Base-by-base conservation (phyloP, 2,113 vertebrate species). In the Calidris pugnax region DNA sequence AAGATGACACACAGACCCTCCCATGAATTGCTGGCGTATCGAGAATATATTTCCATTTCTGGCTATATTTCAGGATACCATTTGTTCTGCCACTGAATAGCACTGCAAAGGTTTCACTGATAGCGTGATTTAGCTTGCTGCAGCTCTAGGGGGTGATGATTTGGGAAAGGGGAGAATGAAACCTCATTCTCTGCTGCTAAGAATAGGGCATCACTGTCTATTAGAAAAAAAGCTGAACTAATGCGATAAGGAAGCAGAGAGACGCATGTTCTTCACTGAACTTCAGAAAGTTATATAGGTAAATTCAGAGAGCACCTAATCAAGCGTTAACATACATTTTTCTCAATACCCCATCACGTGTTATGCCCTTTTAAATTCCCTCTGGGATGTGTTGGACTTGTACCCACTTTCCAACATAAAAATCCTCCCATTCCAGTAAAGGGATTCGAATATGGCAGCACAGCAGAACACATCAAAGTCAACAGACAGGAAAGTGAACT, bases 221-320 rank as follows among this genome's bases (percentile, higher is more conserved):
- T 62, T 81, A 85, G 62, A 64, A 79, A 93, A 92, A 93, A 95
- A 87, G 67, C 89, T 83, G 89, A 93, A 79, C 80, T 92, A 69
- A 95, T 47, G 19, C 1, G 41, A 62, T 89, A 89, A 95, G 95
- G 89, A 89, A 95, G 83, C 77, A 89, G 86, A 17, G 67, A 96
- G 67, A 94, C 16, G 55, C 30, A 30, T 0, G 2, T 55, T 73
- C 89, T 76, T 47, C 77, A 78, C 14, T 0, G 2, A 92, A 79
- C 80, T 85, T 82, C 87, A 92, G 57, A 43, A 96, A 89, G 77
- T 89, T 87, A 79, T 4, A 55, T 0, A 91, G 74, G 67, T 71
- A 95, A 91, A 94, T 83, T 87, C 83, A 88, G 72, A 86, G 64
- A 66, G 75, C 1, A 7, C 63, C 51, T 82, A 88, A 92, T 73